phyloP scores from a whole-genome alignment of 2,113 vertebrate species.

The Lethenteron camtschaticum region DNA sequence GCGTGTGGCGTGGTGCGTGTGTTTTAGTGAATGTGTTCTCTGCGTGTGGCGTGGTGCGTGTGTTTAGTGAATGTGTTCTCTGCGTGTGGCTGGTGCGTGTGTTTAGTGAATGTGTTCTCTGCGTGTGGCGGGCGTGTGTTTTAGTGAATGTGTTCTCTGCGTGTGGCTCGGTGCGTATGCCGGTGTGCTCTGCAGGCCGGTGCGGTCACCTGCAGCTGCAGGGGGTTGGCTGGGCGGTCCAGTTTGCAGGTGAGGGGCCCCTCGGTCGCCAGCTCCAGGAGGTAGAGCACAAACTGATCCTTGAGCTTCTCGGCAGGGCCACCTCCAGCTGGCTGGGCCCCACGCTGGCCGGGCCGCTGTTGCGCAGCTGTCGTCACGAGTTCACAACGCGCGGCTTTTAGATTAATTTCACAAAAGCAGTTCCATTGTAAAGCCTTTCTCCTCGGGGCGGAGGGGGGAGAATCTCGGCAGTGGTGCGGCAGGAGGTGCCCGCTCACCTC shows the following conservation, averaged over 20 bases:
- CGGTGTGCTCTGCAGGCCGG: too few relatives aligned
- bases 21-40: too few relatives aligned
- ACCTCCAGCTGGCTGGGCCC: conserved; percentile 38
- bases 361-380: conserved; percentile 29
- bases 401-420: background rate
- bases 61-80: too few relatives aligned
- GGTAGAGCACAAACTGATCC: conserved; percentile 31
- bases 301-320: conserved; percentile 34
- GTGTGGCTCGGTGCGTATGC: too few relatives aligned
- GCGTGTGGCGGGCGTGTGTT: too few relatives aligned
- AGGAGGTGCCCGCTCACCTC: conserved; percentile 28
- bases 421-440: too few relatives aligned
- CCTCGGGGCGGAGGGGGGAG: background rate
- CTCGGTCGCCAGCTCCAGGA: conserved; percentile 29
- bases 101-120: too few relatives aligned
- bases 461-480: background rate
- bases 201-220: conserved; percentile 29
- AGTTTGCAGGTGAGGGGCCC: conserved; percentile 44
- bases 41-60: too few relatives aligned
- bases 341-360: conserved; percentile 49
- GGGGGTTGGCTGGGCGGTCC: conserved; percentile 27
- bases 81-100: too few relatives aligned
- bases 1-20: too few relatives aligned
- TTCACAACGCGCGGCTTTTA: background rate
- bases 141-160: too few relatives aligned